Evolutionary conservation across 2,113 vertebrate genomes (phyloP).

Genomic region (Clarias batrachus): DNA sequence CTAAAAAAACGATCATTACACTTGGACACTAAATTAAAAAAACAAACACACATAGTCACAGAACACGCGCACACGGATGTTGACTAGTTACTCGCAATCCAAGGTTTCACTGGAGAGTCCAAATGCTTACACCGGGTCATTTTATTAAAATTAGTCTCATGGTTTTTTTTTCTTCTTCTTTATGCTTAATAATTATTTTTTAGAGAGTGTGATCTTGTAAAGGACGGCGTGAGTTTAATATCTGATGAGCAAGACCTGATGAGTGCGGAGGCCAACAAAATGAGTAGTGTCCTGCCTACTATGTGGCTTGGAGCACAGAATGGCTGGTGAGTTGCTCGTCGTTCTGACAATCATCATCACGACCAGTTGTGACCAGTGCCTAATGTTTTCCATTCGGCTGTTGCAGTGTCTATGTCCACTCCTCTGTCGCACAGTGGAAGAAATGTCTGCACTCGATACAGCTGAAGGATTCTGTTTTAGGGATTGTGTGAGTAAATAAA

Average conservation of each 20-base stretch:
- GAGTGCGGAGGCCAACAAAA: constrained; percentile 95
- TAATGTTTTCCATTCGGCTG: constrained; percentile 44
- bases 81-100: too few species aligned
- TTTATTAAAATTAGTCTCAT: neutral
- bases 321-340: constrained; percentile 79
- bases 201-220: constrained; percentile 84
- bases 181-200: constrained; percentile 24
- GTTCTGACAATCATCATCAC: neutral
- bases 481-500: constrained; percentile 88
- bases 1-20: too few species aligned
- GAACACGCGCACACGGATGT: too few species aligned
- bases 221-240: constrained; percentile 80
- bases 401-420: constrained; percentile 94
- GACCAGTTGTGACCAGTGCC: neutral
- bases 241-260: constrained; percentile 89
- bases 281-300: constrained; percentile 95
- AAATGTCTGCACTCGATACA: constrained; percentile 97
- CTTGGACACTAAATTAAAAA: too few species aligned
- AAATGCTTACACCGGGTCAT: neutral
- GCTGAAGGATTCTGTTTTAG: constrained; percentile 95
- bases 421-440: constrained; percentile 95
- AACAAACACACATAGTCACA: too few species aligned
- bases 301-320: constrained; percentile 99
- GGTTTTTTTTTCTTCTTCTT: neutral
- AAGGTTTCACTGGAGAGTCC: neutral